Evolutionary conservation across 1,140 invertebrate species (phyloP).

Genomic region (Apis dorsata): DNA sequence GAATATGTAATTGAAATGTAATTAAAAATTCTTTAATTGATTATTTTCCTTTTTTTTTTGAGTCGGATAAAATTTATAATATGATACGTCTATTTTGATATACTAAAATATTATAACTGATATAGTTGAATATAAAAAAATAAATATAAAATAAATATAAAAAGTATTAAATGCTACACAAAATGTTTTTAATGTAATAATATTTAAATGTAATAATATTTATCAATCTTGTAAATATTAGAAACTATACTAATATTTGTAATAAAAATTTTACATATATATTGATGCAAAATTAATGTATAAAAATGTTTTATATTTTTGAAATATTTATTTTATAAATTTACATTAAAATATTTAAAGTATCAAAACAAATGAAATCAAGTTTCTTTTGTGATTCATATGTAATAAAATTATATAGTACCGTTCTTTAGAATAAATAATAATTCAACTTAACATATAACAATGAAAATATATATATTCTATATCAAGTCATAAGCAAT

Average conservation of each 20-base stretch:
- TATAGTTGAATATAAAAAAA: neutral
- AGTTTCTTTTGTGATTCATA: neutral
- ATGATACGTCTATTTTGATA: neutral
- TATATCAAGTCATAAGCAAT: neutral
- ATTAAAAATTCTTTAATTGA: too few species aligned
- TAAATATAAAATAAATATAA: neutral
- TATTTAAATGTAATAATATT: too few species aligned
- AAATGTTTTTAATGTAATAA: neutral
- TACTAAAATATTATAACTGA: too few species aligned
- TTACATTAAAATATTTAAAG: too few species aligned
- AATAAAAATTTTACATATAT: neutral
- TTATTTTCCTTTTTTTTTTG: neutral
- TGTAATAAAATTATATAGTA: neutral
- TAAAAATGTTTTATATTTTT: neutral
- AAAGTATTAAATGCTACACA: neutral
- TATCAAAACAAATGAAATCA: too few species aligned
- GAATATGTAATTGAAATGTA: neutral
- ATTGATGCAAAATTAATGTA: neutral
- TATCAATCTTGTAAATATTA: neutral
- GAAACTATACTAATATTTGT: neutral
- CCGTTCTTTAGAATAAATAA: neutral
- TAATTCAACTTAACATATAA: neutral
- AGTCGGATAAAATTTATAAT: neutral
- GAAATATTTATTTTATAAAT: neutral
- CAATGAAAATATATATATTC: slow-evolving; percentile 15